Evolutionary conservation across 2,113 vertebrate genomes (phyloP).

Genomic region (Mesocricetus auratus): DNA sequence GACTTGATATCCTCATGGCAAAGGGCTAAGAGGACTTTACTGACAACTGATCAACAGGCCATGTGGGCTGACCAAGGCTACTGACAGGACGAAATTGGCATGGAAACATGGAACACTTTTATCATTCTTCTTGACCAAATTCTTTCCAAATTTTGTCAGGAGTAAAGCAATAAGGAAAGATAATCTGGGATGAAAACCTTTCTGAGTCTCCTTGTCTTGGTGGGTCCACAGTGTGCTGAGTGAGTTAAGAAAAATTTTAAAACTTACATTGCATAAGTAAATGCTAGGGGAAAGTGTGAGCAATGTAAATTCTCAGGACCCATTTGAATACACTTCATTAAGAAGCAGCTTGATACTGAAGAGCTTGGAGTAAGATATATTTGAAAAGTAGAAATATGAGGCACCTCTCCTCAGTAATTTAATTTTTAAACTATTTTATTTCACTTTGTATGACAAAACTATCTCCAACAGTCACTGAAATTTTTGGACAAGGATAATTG

Average conservation of each 20-base stretch:
- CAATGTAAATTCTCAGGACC: background rate
- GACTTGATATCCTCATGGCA: background rate
- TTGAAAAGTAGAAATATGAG: background rate
- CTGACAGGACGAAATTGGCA: background rate
- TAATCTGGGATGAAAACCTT: background rate
- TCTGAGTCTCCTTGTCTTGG: background rate
- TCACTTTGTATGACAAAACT: background rate
- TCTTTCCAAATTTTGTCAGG: background rate
- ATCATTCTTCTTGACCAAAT: background rate
- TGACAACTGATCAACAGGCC: background rate
- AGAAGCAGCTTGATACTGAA: background rate
- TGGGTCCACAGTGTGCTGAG: background rate
- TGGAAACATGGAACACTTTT: background rate
- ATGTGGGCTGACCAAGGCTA: background rate
- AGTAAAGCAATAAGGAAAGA: background rate
- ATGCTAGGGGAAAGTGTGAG: background rate
- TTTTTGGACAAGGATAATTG: background rate
- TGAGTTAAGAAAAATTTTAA: background rate
- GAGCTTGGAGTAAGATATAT: background rate
- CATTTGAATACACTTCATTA: background rate
- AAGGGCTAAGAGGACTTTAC: background rate
- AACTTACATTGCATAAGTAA: background rate
- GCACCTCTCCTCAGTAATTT: background rate
- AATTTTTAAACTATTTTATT: background rate
- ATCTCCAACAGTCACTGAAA: background rate